Conservation (phyloP, 2,113 vertebrate species). For the Leptobrachium ailaonicum region DNA sequence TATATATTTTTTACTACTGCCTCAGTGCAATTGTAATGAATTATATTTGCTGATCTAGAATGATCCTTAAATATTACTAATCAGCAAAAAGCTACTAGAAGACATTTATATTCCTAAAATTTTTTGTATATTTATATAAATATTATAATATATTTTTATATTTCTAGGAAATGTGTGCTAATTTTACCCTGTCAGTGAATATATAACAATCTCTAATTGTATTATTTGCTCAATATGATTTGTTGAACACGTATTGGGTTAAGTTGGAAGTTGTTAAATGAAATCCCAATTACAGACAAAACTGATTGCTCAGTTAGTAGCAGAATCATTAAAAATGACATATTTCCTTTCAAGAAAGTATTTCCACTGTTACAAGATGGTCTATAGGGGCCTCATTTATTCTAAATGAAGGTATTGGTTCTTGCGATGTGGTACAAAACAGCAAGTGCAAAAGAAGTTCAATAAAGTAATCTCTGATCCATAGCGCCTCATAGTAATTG, state of each 20-base stretch:
- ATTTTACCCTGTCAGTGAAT: not conserved
- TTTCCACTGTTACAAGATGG: slow-evolving; percentile 41
- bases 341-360: slow-evolving; percentile 42
- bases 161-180: too few species aligned
- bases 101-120: too few species aligned
- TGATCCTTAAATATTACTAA: too few species aligned
- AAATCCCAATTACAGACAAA: slow-evolving; percentile 37
- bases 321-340: slow-evolving; percentile 49
- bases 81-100: too few species aligned
- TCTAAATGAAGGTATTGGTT: slow-evolving; percentile 41
- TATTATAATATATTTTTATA: too few species aligned
- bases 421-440: slow-evolving; percentile 32
- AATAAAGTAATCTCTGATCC: slow-evolving; percentile 39
- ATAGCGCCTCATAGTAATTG: slow-evolving; percentile 39
- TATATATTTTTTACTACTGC: too few species aligned
- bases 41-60: too few species aligned
- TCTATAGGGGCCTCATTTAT: slow-evolving; percentile 48
- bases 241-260: slow-evolving; percentile 33
- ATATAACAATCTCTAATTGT: not conserved
- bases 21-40: too few species aligned
- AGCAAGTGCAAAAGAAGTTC: slow-evolving; percentile 27
- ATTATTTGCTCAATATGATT: slow-evolving; percentile 5
- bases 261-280: slow-evolving; percentile 37
- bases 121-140: too few species aligned
- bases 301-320: slow-evolving; percentile 39